Evolutionary conservation across 2,888 invertebrate species (phyloP).

Genomic region (Pinctada fucata): DNA sequence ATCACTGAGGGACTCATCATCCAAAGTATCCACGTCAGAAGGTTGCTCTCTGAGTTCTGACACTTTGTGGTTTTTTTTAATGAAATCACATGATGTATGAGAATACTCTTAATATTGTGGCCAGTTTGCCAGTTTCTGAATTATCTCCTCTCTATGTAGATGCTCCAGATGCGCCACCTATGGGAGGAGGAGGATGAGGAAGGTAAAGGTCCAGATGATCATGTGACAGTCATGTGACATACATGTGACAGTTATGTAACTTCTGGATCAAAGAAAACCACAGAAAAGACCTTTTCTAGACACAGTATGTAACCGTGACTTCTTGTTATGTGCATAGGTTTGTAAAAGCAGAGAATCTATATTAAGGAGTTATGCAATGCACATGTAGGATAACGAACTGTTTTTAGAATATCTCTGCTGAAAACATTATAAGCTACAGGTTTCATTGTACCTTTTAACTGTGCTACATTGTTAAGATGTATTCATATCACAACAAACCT

Average conservation of each 20-base stretch:
- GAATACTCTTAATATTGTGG: neutral
- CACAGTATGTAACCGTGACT: too few relatives aligned
- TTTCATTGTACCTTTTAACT: too few relatives aligned
- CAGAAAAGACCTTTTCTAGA: neutral
- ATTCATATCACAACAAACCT: too few relatives aligned
- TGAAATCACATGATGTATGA: neutral
- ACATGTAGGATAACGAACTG: too few relatives aligned
- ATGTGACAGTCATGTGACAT: neutral
- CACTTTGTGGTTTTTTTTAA: neutral
- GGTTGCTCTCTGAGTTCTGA: neutral
- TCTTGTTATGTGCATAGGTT: too few relatives aligned
- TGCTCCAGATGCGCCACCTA: constrained; percentile 64
- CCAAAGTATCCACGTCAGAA: neutral
- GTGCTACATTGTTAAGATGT: too few relatives aligned
- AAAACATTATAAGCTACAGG: too few relatives aligned
- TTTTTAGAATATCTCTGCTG: too few relatives aligned
- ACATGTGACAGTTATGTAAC: neutral
- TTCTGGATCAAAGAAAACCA: constrained; percentile 2
- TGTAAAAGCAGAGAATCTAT: too few relatives aligned
- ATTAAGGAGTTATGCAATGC: too few relatives aligned
- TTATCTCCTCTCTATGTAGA: constrained; percentile 40
- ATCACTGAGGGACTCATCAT: too few relatives aligned
- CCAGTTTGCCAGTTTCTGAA: neutral
- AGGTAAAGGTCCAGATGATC: constrained; percentile 52
- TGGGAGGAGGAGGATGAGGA: constrained; percentile 70